Percentiles rank a stretch among this genome's conserved stretches.
Conservation (phyloP, 1,140 invertebrate genomes). For the Hyphantria cunea region DNA sequence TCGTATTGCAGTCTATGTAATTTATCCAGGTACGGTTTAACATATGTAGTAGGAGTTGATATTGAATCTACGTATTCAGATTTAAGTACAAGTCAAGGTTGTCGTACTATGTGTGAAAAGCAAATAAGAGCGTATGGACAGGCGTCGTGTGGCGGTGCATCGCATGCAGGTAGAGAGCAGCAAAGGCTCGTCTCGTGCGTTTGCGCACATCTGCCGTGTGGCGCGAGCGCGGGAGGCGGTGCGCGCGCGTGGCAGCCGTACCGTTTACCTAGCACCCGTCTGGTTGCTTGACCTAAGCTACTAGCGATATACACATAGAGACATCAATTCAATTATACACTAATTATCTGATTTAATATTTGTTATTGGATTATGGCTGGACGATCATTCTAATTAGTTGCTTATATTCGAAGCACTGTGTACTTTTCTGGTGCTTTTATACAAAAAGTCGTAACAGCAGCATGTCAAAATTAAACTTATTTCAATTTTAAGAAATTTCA, state of each 20-base stretch:
- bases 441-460: too few relatives aligned
- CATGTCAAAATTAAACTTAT: too few relatives aligned
- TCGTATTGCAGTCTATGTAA: too few relatives aligned
- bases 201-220: conserved; percentile 35
- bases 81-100: conserved; percentile 19
- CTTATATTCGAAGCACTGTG: conserved; percentile 10
- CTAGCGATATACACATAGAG: conserved; percentile 17
- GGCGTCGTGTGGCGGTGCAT: conserved; percentile 14
- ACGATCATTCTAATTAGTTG: conserved; percentile 7
- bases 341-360: too few relatives aligned
- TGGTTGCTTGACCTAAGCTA: conserved; percentile 25
- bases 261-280: conserved; percentile 22
- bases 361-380: too few relatives aligned
- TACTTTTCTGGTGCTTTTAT: conserved; percentile 4
- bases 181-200: conserved; percentile 22
- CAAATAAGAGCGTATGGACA: conserved; percentile 31
- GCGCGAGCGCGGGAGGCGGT: conserved; percentile 11
- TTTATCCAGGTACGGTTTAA: too few relatives aligned
- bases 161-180: conserved; percentile 26
- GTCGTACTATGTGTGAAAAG: conserved; percentile 26
- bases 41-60: background rate
- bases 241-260: conserved; percentile 22
- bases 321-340: too few relatives aligned
- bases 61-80: conserved; percentile 1
- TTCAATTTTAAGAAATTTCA: too few relatives aligned